Evolutionary conservation across 2,113 vertebrate genomes (phyloP).

Genomic region (rabbit (Oryctolagus cuniculus)): mOryCun1.1 NC_091436.1:148843501-148844000

Average conservation of each 20-base stretch:
- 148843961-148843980: conserved; percentile 65
- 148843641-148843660: conserved; percentile 1
- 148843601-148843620: background rate
- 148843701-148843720: background rate
- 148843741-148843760: background rate
- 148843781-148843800: background rate
- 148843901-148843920: conserved; percentile 1
- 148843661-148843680: background rate
- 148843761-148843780: background rate
- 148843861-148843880: conserved; percentile 53
- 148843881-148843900: no score
- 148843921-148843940: conserved; percentile 70
- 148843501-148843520: no score
- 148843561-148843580: background rate
- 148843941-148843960: conserved; percentile 69
- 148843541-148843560: background rate
- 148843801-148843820: conserved; percentile 29
- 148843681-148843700: conserved; percentile 40
- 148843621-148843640: background rate
- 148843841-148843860: conserved; percentile 34
- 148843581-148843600: background rate
- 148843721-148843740: background rate
- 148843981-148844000: conserved; percentile 66
- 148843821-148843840: conserved; percentile 58
- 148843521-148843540: background rate